Evolutionary conservation across 35 echinoderm and acorn worm genomes (phyloP).

Genomic region (Strongylocentrotus purpuratus): DNA sequence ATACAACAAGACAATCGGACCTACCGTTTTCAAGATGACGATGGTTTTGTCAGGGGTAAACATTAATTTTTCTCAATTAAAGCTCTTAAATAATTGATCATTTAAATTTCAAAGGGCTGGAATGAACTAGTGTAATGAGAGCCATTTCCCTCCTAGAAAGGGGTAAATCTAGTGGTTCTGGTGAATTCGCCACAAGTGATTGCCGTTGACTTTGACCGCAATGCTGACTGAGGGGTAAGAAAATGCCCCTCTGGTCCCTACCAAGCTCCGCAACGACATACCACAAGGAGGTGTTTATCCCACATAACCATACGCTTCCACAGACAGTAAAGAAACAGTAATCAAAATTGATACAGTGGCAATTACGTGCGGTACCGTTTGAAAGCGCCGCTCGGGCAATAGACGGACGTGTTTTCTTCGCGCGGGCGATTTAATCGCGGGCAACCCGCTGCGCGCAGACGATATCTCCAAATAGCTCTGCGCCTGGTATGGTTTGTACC

Average conservation of each 20-base stretch:
- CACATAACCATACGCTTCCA: neutral
- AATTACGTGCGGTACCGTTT: conserved; percentile 36
- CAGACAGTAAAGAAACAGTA: conserved; percentile 23
- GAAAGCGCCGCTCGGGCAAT: conserved; percentile 42
- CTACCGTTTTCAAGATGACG: neutral
- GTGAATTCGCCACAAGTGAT: neutral
- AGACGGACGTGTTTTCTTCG: conserved; percentile 45
- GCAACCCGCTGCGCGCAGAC: conserved; percentile 43
- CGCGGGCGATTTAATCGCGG: conserved; percentile 26
- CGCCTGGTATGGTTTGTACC: conserved; percentile 23
- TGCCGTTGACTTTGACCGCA: neutral
- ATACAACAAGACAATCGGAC: neutral
- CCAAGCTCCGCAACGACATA: neutral
- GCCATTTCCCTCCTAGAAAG: neutral
- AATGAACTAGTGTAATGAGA: neutral
- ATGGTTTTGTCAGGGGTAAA: neutral
- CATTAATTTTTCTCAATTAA: too few species aligned
- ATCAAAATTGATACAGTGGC: conserved; percentile 46
- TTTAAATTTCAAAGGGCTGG: neutral
- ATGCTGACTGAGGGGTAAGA: neutral
- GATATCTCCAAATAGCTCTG: conserved; percentile 29
- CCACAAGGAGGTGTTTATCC: conserved; percentile 12
- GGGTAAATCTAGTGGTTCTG: neutral
- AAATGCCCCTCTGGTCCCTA: neutral
- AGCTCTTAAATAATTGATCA: too few species aligned